Base-by-base conservation (phyloP, 2,888 invertebrate genomes). In the Luffia ferchaultella region DNA sequence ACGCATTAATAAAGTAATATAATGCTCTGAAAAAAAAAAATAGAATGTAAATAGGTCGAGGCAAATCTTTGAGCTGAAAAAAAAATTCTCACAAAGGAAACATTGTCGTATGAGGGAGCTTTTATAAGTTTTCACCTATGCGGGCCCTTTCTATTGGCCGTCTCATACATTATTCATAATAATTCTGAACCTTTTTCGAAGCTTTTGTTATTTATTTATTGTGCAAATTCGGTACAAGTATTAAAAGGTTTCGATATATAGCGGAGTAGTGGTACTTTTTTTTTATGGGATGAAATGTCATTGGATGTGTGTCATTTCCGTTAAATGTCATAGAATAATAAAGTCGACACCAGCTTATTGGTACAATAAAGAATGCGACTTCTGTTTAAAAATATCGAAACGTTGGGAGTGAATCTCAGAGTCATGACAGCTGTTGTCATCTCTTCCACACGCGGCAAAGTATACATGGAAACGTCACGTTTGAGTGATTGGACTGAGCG, bases 111-210 rank as follows among this genome's bases (percentile, higher is more conserved):
- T 19, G 41, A 41, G 40, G 48, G 49, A n/a, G 17, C 49, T 49
- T 49, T 49, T 42, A 19, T 20, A 49, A 20, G 20, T 49, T 43
- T 49, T 43, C 44, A 49, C 49, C 49, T 49, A 49, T 41, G 43
- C 40, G 43, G n/a, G 44, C 49, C 49, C 49, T 49, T 48, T 49
- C 49, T 43, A 49, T 49, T 49, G 42, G 49, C 19, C 49, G 42
- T 42, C n/a, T 20, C 49, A 49, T 49, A 49, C 49, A 49, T 49
- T 49, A 49, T 49, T 49, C 49, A 49, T 49, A 43, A 43, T 43
- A 30, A 30, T 30, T 30, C 30, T 30, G 30, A 30, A 30, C 30
- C 30, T 30, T 30, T 42, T 49, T 42, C 2, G 42, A n/a, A 18
- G 43, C 43, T 20, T 41, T 49, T 49, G 49, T 49, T 49, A 46